phyloP scores from a whole-genome alignment of 2,888 invertebrate species.

The Bruchidius siliquastri region DNA sequence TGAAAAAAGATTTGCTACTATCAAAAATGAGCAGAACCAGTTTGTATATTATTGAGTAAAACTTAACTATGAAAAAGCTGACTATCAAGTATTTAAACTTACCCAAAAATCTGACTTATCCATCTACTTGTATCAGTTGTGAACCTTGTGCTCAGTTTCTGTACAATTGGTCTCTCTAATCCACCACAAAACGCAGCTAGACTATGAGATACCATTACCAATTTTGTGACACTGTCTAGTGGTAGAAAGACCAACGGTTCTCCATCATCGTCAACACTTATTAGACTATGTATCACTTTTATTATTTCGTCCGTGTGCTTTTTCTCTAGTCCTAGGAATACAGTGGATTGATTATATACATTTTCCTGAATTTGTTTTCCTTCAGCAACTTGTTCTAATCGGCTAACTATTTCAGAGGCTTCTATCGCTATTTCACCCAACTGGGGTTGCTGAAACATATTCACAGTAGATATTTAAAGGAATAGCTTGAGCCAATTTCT shows the following conservation, averaged over 20 bases:
- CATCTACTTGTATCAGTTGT: constrained; percentile 83
- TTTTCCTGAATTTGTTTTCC: constrained; percentile 34
- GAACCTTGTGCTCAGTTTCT: constrained; percentile 74
- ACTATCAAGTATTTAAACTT: constrained; percentile 32
- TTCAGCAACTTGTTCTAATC: constrained; percentile 46
- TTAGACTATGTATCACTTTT: constrained; percentile 55
- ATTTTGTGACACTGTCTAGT: constrained; percentile 58
- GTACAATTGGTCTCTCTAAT: constrained; percentile 71
- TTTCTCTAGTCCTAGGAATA: constrained; percentile 44
- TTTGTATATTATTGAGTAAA: too few relatives aligned
- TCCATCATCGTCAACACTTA: constrained; percentile 60
- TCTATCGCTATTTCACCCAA: constrained; percentile 48
- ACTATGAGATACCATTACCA: constrained; percentile 80
- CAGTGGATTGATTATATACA: constrained; percentile 37
- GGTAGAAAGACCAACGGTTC: constrained; percentile 57
- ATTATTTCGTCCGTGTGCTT: constrained; percentile 55
- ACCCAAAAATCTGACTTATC: constrained; percentile 84
- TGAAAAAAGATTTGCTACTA: too few relatives aligned
- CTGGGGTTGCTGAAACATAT: constrained; percentile 29
- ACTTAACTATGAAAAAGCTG: too few relatives aligned
- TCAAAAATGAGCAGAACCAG: too few relatives aligned
- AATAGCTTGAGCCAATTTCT: neutral
- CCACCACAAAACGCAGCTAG: constrained; percentile 83
- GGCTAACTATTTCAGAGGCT: constrained; percentile 47
- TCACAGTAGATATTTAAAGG: neutral